phyloP scores from a whole-genome alignment of 2,113 vertebrate species.

The Tonatia bakeri region DNA sequence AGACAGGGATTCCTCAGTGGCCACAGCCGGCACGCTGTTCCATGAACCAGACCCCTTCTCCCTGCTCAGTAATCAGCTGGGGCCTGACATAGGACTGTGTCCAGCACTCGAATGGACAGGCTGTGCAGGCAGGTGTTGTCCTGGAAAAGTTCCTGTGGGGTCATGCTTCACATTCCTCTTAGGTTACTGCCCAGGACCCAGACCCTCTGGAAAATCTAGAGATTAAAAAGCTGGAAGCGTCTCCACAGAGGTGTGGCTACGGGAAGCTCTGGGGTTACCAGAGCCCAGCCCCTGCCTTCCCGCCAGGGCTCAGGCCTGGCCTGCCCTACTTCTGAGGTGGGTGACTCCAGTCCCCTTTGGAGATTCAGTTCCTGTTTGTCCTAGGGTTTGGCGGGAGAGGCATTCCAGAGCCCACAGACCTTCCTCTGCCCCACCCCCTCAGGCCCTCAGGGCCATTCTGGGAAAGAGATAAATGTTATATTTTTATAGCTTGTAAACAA shows the following conservation, averaged over 20 bases:
- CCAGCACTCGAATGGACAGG: rapidly evolving
- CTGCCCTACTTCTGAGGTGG: rapidly evolving
- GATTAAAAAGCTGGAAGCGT: background rate
- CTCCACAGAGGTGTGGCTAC: rapidly evolving
- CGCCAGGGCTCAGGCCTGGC: background rate
- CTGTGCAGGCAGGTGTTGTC: background rate
- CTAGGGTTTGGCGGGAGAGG: background rate
- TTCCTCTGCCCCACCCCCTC: background rate
- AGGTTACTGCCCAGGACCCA: background rate
- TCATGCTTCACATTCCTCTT: background rate
- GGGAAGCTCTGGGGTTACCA: background rate
- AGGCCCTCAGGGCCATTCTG: background rate
- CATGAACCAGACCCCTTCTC: background rate
- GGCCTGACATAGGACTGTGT: background rate
- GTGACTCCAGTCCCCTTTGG: background rate
- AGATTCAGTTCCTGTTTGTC: background rate
- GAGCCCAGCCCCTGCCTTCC: background rate
- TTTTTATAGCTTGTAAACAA: background rate
- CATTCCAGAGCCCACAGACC: background rate
- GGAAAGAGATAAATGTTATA: background rate
- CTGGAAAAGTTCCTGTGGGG: background rate
- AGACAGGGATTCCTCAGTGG: rapidly evolving
- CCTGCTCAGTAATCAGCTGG: background rate
- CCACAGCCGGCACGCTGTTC: rapidly evolving
- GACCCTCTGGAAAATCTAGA: background rate